Conservation (phyloP, 2,888 invertebrate genomes). For the Pardosa pseudoannulata region DNA sequence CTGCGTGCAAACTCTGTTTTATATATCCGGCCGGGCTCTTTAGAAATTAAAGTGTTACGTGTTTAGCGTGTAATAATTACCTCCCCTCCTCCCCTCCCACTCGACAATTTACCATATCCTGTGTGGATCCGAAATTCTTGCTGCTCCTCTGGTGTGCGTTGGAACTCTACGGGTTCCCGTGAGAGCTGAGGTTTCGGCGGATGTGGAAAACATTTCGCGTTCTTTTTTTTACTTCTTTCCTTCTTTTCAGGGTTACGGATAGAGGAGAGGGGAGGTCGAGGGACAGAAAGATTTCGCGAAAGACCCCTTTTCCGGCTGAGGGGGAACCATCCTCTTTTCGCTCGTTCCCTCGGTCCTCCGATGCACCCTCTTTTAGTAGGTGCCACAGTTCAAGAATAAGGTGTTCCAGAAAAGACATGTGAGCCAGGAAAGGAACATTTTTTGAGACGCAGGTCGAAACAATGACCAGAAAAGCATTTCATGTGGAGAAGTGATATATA, state of each 20-base stretch:
- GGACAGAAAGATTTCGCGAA: no score
- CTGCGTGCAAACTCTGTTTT: no score
- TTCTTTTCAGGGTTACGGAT: slow-evolving; percentile 15
- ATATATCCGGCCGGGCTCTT: no score
- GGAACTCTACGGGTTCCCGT: slow-evolving; percentile 51
- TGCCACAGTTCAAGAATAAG: neutral
- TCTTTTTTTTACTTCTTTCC: slow-evolving; percentile 2
- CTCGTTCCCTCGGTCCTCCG: neutral
- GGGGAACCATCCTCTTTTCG: neutral
- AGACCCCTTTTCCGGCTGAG: slow-evolving; percentile 52
- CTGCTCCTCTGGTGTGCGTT: neutral
- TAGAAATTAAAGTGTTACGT: neutral
- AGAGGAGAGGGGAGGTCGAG: slow-evolving; percentile 13
- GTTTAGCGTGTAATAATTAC: neutral
- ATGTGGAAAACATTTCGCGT: slow-evolving; percentile 30
- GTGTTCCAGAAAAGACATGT: neutral
- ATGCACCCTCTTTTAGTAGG: no score
- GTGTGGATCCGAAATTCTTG: slow-evolving; percentile 31
- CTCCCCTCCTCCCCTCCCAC: slow-evolving; percentile 5
- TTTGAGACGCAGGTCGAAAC: no score
- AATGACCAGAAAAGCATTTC: no score
- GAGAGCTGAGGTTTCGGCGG: slow-evolving; percentile 50
- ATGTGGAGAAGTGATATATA: no score
- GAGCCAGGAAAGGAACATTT: no score
- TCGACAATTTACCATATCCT: neutral